Base-by-base conservation (phyloP, 2,113 vertebrate species). In the Thymallus thymallus region DNA sequence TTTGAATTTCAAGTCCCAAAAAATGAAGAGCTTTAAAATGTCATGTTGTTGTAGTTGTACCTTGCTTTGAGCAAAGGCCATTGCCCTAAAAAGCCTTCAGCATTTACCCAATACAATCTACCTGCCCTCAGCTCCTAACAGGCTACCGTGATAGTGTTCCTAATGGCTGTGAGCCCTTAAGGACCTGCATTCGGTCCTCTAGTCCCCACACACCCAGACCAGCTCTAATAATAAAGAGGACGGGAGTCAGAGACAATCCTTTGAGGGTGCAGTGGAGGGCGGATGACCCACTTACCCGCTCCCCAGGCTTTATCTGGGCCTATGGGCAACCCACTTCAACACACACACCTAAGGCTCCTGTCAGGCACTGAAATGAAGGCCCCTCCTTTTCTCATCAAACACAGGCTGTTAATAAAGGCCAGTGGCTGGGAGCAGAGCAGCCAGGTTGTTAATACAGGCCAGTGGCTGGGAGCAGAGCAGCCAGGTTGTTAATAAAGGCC, bases 201-300 rank as follows among this genome's bases (percentile, higher is more conserved):
- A 80, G 88, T 89, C 88, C 88, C 89, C 81, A 86, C 85, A 84
- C 87, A 88, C 83, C 90, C 89, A 89, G 85, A 83, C 84, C 85
- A 83, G 82, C 82, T 85, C 88, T 90, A 92, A 89, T 91, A 89
- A 92, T 90, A 90, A 89, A 88, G 89, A 80, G 63, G 80, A 86
- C 81, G 82, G 82, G 83, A 87, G 84, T 86, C 84, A 86, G 87
- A 88, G 86, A 88, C 86, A 85, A 88, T 89, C 88, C 88, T 90
- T 90, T 88, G 88, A 89, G 87, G 90, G 88, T 84, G 87, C 68
- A 81, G 89, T 78, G 80, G 84, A 88, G 87, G 88, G 88, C 74
- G 83, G 88, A 88, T 87, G 91, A 91, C 91, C 91, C 90, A 92
- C 89, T 91, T 91, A 91, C 88, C 88, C 90, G 87, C 86, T 88